A percentile compares a stretch with the other conserved stretches of the same genome.
phyloP scores from a whole-genome alignment of 2,888 invertebrate genomes.

The Monoplex corrugatus region DNA sequence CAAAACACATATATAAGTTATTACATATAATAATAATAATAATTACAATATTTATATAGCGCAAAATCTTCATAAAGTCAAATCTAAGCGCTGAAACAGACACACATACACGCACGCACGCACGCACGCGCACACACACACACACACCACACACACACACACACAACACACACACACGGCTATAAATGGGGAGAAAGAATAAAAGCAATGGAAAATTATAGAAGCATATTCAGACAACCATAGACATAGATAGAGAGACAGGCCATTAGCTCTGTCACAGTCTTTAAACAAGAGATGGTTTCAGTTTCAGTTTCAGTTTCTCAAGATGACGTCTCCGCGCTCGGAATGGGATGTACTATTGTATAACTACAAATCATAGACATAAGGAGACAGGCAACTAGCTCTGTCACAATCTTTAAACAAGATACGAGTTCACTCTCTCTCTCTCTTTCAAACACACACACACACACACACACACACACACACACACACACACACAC shows the following conservation, averaged over 20 bases:
- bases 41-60: not conserved
- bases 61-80: not conserved
- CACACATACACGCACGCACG: not conserved
- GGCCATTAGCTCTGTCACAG: too few relatives aligned
- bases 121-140: too few relatives aligned
- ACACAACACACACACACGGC: not conserved
- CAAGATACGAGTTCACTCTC: too few relatives aligned
- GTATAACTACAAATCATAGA: too few relatives aligned
- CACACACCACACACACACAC: too few relatives aligned
- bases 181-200: not conserved
- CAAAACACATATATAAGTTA: not conserved
- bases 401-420: too few relatives aligned
- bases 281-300: too few relatives aligned
- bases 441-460: too few relatives aligned
- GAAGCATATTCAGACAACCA: not conserved
- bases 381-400: not conserved
- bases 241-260: not conserved
- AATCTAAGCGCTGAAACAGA: not conserved
- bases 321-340: too few relatives aligned
- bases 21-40: not conserved
- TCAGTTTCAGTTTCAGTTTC: too few relatives aligned
- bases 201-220: not conserved
- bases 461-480: not conserved
- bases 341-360: too few relatives aligned
- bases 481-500: conserved; percentile 23